Evolutionary conservation across 2,113 vertebrate species (phyloP).

Genomic region (Empidonax alnorum): DNA sequence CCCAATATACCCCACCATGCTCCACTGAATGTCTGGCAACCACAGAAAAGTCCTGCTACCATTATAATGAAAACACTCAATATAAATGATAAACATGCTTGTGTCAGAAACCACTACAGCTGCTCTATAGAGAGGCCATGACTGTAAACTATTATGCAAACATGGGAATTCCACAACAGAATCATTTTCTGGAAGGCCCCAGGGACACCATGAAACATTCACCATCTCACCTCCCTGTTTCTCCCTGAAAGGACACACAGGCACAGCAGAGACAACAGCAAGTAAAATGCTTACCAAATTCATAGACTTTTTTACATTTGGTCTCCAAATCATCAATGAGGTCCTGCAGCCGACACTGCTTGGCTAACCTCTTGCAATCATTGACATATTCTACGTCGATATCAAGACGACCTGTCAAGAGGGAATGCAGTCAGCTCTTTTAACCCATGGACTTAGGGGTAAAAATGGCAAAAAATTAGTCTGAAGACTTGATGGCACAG

Average conservation of each 20-base stretch:
- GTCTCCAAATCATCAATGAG: constrained; percentile 91
- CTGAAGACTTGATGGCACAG: neutral
- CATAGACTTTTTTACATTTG: constrained; percentile 92
- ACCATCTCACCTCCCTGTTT: neutral
- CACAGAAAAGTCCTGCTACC: neutral
- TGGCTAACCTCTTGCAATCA: constrained; percentile 91
- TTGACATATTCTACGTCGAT: constrained; percentile 89
- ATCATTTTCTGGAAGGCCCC: neutral
- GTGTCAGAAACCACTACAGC: neutral
- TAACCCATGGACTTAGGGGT: neutral
- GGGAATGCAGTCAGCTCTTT: neutral
- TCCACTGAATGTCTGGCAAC: neutral
- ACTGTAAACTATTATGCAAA: neutral
- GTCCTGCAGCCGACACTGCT: constrained; percentile 91
- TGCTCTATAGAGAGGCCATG: neutral
- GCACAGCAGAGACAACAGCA: neutral
- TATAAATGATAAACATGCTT: neutral
- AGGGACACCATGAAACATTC: neutral
- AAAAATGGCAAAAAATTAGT: neutral
- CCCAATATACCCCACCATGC: neutral
- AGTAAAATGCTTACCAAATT: constrained; percentile 84
- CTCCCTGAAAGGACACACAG: neutral
- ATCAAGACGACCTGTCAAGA: constrained; percentile 84
- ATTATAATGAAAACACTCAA: neutral
- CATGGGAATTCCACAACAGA: neutral